Evolutionary conservation across 2,888 invertebrate genomes (phyloP).

Genomic region (Drosophila recens): DNA sequence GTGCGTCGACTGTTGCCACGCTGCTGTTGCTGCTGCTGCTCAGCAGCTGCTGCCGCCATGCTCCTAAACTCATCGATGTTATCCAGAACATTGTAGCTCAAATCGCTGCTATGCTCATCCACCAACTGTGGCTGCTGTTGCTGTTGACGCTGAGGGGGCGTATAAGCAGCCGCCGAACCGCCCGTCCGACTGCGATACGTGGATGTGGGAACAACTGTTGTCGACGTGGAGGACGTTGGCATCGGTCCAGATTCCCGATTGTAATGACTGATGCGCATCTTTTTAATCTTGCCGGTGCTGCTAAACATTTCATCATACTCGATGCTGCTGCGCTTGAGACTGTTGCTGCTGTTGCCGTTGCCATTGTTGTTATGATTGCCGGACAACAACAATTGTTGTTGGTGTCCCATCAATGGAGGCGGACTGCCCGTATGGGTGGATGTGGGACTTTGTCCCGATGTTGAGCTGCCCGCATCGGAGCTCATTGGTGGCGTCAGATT

Average conservation of each 20-base stretch:
- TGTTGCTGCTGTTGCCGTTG: conserved; percentile 43
- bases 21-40: conserved; percentile 45
- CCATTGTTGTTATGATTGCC: conserved; percentile 16
- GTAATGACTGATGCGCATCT: conserved; percentile 94
- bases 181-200: conserved; percentile 56
- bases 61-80: conserved; percentile 82
- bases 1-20: conserved; percentile 50
- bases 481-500: conserved; percentile 95
- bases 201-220: conserved; percentile 26
- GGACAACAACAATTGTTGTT: conserved; percentile 9
- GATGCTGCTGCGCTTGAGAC: conserved; percentile 86
- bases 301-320: conserved; percentile 87
- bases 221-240: conserved; percentile 7
- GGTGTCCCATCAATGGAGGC: conserved; percentile 85
- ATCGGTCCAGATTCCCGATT: conserved; percentile 86
- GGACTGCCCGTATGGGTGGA: conserved; percentile 91
- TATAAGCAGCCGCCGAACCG: conserved; percentile 59
- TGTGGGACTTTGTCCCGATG: conserved; percentile 92
- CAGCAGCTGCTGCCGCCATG: conserved; percentile 57
- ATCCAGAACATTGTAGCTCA: conserved; percentile 83
- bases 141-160: conserved; percentile 69
- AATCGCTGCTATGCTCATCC: conserved; percentile 74
- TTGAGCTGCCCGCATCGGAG: conserved; percentile 92
- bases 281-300: conserved; percentile 86
- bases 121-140: conserved; percentile 47